Evolutionary conservation across 2,797 vertebrate species (phyloP).

Genomic region (Gobio occitaniae): DNA sequence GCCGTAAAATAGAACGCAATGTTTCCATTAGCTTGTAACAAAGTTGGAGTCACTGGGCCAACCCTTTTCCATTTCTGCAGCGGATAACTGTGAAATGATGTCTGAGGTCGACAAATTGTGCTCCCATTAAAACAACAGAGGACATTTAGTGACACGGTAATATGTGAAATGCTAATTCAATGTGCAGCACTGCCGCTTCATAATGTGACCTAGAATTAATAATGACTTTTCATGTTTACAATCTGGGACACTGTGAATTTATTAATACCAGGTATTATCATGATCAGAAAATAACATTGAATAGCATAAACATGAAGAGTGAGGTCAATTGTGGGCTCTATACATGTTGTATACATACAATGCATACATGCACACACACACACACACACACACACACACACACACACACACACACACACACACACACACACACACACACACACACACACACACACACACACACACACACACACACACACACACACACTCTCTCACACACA

Average conservation of each 20-base stretch:
- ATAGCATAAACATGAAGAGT: not conserved
- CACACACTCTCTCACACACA: too few relatives aligned
- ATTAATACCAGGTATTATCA: constrained; percentile 17
- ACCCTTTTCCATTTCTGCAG: constrained; percentile 48
- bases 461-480: too few relatives aligned
- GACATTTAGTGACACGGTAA: constrained; percentile 46
- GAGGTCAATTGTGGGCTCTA: not conserved
- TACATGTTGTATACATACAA: not conserved
- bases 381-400: rapidly evolving
- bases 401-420: too few relatives aligned
- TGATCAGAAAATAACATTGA: not conserved
- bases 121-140: constrained; percentile 45
- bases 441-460: too few relatives aligned
- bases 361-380: too few relatives aligned
- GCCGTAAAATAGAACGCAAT: constrained; percentile 39
- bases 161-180: constrained; percentile 49
- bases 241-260: constrained; percentile 35
- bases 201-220: constrained; percentile 48
- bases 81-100: constrained; percentile 57
- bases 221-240: constrained; percentile 34
- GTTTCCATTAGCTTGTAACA: constrained; percentile 60
- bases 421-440: too few relatives aligned
- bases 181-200: not conserved
- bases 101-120: constrained; percentile 16
- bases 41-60: constrained; percentile 48